Evolutionary conservation across 2,797 vertebrate genomes (phyloP), one percentile per base, ranked within the genome.

Genomic region (Platalea minor): DNA sequence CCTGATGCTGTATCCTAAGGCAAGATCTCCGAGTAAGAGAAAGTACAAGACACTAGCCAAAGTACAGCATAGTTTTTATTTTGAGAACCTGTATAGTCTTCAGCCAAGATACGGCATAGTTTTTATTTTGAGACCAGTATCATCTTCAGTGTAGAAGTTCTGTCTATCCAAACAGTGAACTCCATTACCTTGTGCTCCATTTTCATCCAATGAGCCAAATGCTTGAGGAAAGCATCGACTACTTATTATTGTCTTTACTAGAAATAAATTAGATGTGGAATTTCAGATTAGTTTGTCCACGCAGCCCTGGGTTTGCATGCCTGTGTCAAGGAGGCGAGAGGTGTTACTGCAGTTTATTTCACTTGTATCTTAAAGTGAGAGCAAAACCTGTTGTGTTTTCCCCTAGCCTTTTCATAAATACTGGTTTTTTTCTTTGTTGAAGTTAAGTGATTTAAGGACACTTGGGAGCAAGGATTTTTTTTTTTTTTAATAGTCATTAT

Each of bases 401-500:
- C 43, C 15, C 31, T 35, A 43, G 21, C 3, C 45, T 88, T 91
- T 95, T 73, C 59, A 43, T 70, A 94, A 91, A 72, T 69, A 26
- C 17, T 46, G 35, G 35, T 76, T 60, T 77, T 80, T 89, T 92
- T 25, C 43, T 81, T 87, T 68, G 68, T 64, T 93, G 88, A 92
- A 90, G 80, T 64, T 26, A 29, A 88, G 75, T 64, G 63, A 94
- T 96, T 95, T 93, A 96, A 93, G 85, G 93, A 96, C 51, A 91
- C 75, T 85, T 57, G 65, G 80, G 92, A 97, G 77, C 77, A 95
- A 91, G 84, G 60, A 41, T 61, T 94, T 86, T 81, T 68, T 60
- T 80, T 85, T 97, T 56, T 94, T 97, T 41, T 37, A 95, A 85
- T 89, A 84, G 67, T 93, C 54, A 93, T 95, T 93, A 87, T 94